Percentiles rank a stretch among this genome's conserved stretches.
These are phyloP conservation scores for Paraescarpia echinospica DNA, from an alignment of 1,140 invertebrate species.

Conservation along the genomic window DNA sequence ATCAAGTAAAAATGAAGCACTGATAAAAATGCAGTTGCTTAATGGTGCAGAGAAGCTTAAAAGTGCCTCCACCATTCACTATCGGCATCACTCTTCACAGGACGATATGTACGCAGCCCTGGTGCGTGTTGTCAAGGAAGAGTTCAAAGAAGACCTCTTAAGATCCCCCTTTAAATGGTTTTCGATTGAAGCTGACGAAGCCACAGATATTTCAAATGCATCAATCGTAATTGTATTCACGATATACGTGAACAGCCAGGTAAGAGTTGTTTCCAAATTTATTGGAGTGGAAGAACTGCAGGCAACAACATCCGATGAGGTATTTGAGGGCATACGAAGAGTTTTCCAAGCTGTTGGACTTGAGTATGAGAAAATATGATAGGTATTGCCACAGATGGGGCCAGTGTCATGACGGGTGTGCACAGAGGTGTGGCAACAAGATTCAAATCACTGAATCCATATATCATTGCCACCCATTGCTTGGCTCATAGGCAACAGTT, in stretches of 20 bases:
- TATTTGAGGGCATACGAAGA: conserved; percentile 13
- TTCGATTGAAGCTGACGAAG: conserved; percentile 13
- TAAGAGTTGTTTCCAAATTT: conserved; percentile 13
- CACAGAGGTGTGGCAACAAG: conserved; percentile 11
- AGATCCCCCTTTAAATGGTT: conserved; percentile 4
- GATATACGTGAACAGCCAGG: conserved; percentile 16
- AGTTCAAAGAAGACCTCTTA: conserved; percentile 12
- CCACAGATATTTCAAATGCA: conserved; percentile 18
- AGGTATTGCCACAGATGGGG: conserved; percentile 17
- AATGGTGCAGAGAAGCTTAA: conserved; percentile 9
- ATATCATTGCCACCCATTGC: conserved; percentile 12
- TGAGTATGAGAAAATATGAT: conserved; percentile 14
- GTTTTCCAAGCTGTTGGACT: background rate
- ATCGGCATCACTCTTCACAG: background rate
- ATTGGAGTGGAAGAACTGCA: background rate
- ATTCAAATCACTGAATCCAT: background rate
- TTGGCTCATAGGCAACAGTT: conserved; percentile 12
- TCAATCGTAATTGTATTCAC: conserved; percentile 1
- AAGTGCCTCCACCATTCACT: background rate
- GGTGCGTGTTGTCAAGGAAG: conserved; percentile 10
- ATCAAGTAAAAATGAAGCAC: background rate
- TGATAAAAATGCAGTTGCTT: conserved; percentile 13
- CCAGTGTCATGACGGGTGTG: conserved; percentile 17
- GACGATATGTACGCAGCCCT: background rate
- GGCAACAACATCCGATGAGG: background rate